Conservation (phyloP, 2,113 vertebrate genomes). For the Pao palembangensis region DNA sequence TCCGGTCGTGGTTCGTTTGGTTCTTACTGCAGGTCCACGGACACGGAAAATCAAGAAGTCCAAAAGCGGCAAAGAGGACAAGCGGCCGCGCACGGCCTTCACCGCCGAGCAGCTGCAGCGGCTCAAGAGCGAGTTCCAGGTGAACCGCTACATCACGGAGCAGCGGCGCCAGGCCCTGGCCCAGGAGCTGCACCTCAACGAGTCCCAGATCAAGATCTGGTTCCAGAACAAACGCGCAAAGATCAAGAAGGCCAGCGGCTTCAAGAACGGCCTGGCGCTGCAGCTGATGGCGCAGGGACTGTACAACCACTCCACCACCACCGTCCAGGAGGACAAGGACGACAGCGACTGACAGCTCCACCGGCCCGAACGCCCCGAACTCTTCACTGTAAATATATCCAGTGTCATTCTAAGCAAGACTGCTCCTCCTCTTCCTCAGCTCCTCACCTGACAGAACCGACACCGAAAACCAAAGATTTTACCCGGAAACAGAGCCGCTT, state of each 20-base stretch:
- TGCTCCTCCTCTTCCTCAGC: not conserved
- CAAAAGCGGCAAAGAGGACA: constrained; percentile 83
- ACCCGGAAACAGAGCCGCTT: constrained; percentile 33
- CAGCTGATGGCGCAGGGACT: constrained; percentile 88
- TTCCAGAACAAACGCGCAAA: constrained; percentile 89
- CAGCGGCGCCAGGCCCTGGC: constrained; percentile 82
- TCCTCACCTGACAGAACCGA: constrained; percentile 2
- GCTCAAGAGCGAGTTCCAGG: constrained; percentile 83
- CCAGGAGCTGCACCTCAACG: constrained; percentile 82
- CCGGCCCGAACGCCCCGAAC: constrained; percentile 21
- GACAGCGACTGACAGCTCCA: constrained; percentile 78
- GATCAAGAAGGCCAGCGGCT: constrained; percentile 83
- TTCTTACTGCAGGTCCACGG: constrained; percentile 83
- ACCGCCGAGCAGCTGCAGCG: constrained; percentile 86
- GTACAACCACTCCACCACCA: constrained; percentile 89
- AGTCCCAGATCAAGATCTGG: constrained; percentile 89
- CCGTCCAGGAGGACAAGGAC: constrained; percentile 88
- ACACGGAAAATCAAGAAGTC: constrained; percentile 91
- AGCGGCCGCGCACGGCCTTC: constrained; percentile 85
- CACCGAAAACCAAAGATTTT: constrained; percentile 92
- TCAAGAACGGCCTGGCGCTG: constrained; percentile 83
- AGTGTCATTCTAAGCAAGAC: constrained; percentile 84
- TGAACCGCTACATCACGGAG: constrained; percentile 86
- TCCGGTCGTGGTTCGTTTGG: constrained; percentile 43
- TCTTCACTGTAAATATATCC: constrained; percentile 69